Evolutionary conservation across 2,113 vertebrate species (phyloP).

Genomic region (Passer domesticus): DNA sequence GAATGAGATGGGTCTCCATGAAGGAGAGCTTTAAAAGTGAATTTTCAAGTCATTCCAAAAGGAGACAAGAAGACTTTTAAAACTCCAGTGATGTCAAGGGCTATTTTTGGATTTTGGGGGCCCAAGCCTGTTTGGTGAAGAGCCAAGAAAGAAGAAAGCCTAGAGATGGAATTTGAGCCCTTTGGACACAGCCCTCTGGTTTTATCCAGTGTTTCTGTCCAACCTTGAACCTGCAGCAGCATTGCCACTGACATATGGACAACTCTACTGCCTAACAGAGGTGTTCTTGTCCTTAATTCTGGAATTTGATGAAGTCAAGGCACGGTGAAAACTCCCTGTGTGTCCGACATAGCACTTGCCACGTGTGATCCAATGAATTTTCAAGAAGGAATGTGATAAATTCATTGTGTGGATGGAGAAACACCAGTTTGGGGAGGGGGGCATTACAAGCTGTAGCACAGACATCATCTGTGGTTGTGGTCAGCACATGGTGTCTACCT

Average conservation of each 20-base stretch:
- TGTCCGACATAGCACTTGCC: not conserved
- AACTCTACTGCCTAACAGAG: not conserved
- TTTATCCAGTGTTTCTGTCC: not conserved
- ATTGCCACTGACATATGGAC: not conserved
- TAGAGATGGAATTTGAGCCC: not conserved
- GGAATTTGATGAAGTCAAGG: not conserved
- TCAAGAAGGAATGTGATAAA: not conserved
- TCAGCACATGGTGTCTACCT: not conserved
- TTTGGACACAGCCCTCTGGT: not conserved
- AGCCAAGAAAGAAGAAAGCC: not conserved
- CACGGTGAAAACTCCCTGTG: fast-evolving
- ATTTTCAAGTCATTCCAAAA: not conserved
- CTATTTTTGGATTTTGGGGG: not conserved
- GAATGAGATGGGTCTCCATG: not conserved
- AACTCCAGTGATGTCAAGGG: not conserved
- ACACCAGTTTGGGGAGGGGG: not conserved
- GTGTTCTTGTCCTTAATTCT: not conserved
- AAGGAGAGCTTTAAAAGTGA: not conserved
- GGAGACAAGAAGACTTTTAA: not conserved
- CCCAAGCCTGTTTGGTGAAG: not conserved
- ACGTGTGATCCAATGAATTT: not conserved
- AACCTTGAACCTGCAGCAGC: not conserved
- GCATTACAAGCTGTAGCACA: not conserved
- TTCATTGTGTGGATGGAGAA: not conserved
- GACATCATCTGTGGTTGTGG: not conserved